These are phyloP conservation scores for Lasioglossum calceatum DNA, from an alignment of 2,888 invertebrate species.

Conservation along the genomic window DNA sequence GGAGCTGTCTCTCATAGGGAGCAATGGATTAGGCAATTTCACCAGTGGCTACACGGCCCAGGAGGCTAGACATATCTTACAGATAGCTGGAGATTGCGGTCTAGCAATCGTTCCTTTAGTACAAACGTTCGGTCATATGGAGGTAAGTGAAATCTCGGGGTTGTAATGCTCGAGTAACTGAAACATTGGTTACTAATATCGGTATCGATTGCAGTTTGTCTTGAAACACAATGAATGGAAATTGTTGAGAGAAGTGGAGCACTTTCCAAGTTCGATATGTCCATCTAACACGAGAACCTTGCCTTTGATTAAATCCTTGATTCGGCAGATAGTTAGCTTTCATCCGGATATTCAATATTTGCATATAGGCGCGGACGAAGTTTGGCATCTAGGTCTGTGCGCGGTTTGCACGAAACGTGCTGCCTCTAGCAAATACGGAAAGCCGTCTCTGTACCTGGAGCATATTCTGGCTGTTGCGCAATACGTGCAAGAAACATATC, in stretches of 20 bases:
- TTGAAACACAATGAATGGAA: slow-evolving; percentile 90
- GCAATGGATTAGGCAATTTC: slow-evolving; percentile 81
- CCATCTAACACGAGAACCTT: slow-evolving; percentile 88
- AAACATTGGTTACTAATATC: slow-evolving; percentile 4
- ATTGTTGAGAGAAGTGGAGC: slow-evolving; percentile 88
- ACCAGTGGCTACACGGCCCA: slow-evolving; percentile 87
- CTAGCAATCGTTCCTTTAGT: slow-evolving; percentile 91
- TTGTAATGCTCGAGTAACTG: neutral
- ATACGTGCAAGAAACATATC: slow-evolving; percentile 87
- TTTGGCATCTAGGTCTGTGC: slow-evolving; percentile 90
- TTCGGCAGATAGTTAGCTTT: slow-evolving; percentile 89
- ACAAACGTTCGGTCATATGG: slow-evolving; percentile 96
- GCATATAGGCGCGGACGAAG: slow-evolving; percentile 94
- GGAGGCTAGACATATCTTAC: slow-evolving; percentile 88
- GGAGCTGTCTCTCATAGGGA: slow-evolving; percentile 87
- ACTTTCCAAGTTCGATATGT: slow-evolving; percentile 90
- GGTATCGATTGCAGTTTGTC: slow-evolving; percentile 86
- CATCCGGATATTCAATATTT: slow-evolving; percentile 89
- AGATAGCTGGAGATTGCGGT: slow-evolving; percentile 88
- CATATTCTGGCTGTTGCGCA: slow-evolving; percentile 88
- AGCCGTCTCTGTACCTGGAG: slow-evolving; percentile 87
- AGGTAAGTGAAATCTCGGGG: slow-evolving; percentile 82
- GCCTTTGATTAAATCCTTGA: slow-evolving; percentile 88
- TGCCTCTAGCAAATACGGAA: slow-evolving; percentile 85
- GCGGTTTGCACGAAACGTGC: slow-evolving; percentile 86